Conservation (phyloP, 2,797 vertebrate genomes). For the Phaenicophaeus curvirostris region DNA sequence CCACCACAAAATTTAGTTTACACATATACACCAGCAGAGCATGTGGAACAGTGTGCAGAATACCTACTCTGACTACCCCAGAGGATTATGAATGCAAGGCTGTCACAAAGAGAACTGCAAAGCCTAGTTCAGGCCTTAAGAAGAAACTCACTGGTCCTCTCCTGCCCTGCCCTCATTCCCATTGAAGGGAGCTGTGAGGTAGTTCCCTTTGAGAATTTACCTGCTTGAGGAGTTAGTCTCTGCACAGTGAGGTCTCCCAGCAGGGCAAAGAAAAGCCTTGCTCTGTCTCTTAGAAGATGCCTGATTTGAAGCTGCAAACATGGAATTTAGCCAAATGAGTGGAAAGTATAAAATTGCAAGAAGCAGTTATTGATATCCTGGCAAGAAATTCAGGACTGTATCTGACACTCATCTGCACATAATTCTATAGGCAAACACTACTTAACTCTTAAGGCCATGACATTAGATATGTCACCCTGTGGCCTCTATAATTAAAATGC, state of each 20-base stretch:
- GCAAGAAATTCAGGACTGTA: constrained; percentile 5
- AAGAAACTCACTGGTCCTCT: neutral
- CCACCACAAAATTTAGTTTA: neutral
- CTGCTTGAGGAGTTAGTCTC: neutral
- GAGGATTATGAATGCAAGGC: neutral
- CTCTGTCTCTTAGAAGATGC: neutral
- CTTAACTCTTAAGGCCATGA: neutral
- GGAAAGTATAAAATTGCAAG: neutral
- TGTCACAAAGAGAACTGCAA: neutral
- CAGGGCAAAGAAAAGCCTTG: neutral
- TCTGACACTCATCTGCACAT: neutral
- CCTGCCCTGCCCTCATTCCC: neutral
- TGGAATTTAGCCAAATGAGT: neutral
- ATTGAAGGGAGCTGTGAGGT: neutral
- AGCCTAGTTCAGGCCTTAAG: neutral
- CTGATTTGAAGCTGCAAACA: neutral
- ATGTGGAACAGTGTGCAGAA: neutral
- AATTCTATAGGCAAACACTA: neutral
- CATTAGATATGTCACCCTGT: neutral
- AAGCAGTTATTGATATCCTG: neutral
- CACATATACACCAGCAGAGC: neutral
- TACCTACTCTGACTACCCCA: neutral
- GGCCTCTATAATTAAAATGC: neutral
- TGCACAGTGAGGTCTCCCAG: neutral
- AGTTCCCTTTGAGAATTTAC: neutral